A percentile compares a stretch with the other conserved stretches of the same genome.
Conservation (phyloP, 2,888 invertebrate species). For the Therioaphis trifolii region DNA sequence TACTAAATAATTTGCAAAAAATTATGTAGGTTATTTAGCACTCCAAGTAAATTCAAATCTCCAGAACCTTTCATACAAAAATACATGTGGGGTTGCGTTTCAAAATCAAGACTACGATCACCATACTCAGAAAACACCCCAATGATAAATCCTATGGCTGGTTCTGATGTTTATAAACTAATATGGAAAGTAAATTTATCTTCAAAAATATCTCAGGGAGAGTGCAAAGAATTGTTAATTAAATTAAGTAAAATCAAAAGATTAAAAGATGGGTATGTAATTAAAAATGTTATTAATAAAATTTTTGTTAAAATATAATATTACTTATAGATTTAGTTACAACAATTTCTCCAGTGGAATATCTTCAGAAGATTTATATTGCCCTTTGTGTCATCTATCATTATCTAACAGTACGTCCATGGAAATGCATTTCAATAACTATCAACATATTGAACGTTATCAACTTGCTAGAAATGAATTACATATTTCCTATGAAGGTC, state of each 20-base stretch:
- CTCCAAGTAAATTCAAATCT: slow-evolving; percentile 8
- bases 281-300: not conserved
- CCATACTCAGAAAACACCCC: slow-evolving; percentile 36
- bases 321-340: not conserved
- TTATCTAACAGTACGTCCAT: slow-evolving; percentile 25
- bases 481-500: not conserved
- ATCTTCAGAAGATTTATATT: slow-evolving; percentile 16
- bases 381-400: slow-evolving; percentile 36
- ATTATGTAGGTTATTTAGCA: slow-evolving; percentile 1
- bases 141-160: slow-evolving; percentile 51
- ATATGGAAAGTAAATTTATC: slow-evolving; percentile 29
- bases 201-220: not conserved
- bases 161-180: slow-evolving; percentile 58
- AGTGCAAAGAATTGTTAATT: slow-evolving; percentile 26
- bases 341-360: not conserved
- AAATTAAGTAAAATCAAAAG: slow-evolving; percentile 51
- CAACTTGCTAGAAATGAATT: slow-evolving; percentile 42
- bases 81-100: slow-evolving; percentile 37
- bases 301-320: not conserved
- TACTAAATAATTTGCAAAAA: not conserved
- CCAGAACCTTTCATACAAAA: slow-evolving; percentile 9
- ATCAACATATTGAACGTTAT: slow-evolving; percentile 43
- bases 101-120: slow-evolving; percentile 6
- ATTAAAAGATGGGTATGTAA: slow-evolving; percentile 36
- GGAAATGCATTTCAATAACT: slow-evolving; percentile 34